A percentile compares a stretch with the other conserved stretches of the same genome.
Evolutionary conservation across 2,797 vertebrate species (phyloP).

Genomic region (Rousettus madagascariensis): DNA sequence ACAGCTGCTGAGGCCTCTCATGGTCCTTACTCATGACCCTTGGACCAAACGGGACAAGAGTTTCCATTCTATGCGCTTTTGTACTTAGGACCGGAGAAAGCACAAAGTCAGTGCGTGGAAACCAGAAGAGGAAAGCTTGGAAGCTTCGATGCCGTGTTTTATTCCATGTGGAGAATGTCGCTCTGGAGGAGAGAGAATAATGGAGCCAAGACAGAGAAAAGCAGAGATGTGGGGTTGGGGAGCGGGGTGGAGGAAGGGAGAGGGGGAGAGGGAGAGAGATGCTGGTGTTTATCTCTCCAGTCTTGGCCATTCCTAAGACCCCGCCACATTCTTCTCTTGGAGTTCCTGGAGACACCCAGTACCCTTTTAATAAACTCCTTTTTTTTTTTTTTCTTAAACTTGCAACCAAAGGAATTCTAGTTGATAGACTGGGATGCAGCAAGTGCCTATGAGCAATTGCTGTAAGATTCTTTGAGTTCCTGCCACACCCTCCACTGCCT

Average conservation of each 20-base stretch:
- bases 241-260: background rate
- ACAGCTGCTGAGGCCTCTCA: background rate
- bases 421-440: rapidly evolving
- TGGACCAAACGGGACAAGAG: background rate
- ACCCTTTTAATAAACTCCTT: background rate
- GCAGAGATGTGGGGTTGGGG: background rate
- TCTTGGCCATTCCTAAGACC: background rate
- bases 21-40: background rate
- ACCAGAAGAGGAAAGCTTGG: background rate
- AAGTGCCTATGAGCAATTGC: background rate
- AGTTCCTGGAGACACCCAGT: background rate
- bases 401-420: background rate
- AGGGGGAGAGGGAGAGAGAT: background rate
- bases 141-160: background rate
- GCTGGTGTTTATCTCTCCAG: background rate
- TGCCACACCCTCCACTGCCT: background rate
- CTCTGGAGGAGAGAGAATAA: background rate
- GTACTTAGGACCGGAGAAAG: background rate
- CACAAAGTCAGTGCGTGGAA: background rate
- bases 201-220: background rate
- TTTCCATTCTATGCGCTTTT: background rate
- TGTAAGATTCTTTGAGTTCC: background rate
- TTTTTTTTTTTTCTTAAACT: background rate
- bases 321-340: background rate
- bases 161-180: background rate